These are phyloP conservation scores for Ophioninae sp. DNA, from an alignment of 2,888 invertebrate species.

Conservation along the genomic window DNA sequence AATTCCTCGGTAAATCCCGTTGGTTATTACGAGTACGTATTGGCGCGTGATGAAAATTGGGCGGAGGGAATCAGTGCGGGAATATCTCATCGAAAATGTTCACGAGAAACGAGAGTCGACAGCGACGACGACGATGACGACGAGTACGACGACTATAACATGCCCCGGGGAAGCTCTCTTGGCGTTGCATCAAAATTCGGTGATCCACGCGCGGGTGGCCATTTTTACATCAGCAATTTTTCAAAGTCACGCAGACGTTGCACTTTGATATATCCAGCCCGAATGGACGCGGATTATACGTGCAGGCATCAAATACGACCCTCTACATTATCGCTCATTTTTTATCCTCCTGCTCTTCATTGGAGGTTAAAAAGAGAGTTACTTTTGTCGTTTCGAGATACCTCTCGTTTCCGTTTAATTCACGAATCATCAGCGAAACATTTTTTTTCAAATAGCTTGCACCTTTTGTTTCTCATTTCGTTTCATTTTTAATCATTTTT, in stretches of 20 bases:
- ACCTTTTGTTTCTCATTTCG: conserved; percentile 53
- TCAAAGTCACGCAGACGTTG: conserved; percentile 45
- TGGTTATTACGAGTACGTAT: conserved; percentile 25
- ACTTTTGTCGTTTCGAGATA: too few species aligned
- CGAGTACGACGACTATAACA: conserved; percentile 27
- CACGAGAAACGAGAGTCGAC: conserved; percentile 3
- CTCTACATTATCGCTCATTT: conserved; percentile 23
- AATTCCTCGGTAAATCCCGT: conserved; percentile 32
- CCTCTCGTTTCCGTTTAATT: background rate
- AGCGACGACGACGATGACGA: background rate
- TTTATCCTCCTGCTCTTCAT: conserved; percentile 1
- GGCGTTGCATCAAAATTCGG: conserved; percentile 54
- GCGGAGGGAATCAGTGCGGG: conserved; percentile 40
- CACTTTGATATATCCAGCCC: conserved; percentile 15
- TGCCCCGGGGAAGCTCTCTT: conserved; percentile 24
- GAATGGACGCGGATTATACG: background rate
- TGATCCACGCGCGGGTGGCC: conserved; percentile 49
- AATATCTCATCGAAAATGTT: conserved; percentile 61
- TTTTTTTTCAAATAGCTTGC: conserved; percentile 48
- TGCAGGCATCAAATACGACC: too few species aligned
- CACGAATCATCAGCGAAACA: conserved; percentile 30
- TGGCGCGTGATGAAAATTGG: conserved; percentile 53
- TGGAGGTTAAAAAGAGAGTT: too few species aligned
- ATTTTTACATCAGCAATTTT: conserved; percentile 53
- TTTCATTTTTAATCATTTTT: too few species aligned